Base-by-base conservation (phyloP, 2,888 invertebrate species). In the Rhagonycha fulva region DNA sequence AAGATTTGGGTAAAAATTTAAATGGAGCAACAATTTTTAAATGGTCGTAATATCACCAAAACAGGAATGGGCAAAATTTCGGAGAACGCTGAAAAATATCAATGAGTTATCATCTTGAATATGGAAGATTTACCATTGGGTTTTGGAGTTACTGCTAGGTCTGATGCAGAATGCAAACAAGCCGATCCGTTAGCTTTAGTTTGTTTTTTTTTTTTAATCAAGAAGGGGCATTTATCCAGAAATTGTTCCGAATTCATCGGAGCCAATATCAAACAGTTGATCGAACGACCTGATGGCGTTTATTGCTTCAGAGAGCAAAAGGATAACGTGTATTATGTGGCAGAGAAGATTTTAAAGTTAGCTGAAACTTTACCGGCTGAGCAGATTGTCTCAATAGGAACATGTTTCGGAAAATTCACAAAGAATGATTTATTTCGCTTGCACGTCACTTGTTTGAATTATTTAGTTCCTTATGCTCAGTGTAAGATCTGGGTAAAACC, bases 331-430 rank as follows among this genome's bases (percentile, higher is more conserved):
- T n/a, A n/a, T n/a, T n/a, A n/a, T n/a, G n/a, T n/a, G n/a, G n/a
- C n/a, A n/a, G n/a, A n/a, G n/a, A n/a, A n/a, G n/a, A n/a, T n/a
- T n/a, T n/a, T n/a, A n/a, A n/a, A n/a, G n/a, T n/a, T n/a, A n/a
- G n/a, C n/a, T n/a, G n/a, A n/a, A n/a, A n/a, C n/a, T n/a, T n/a
- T n/a, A n/a, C n/a, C n/a, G n/a, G n/a, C n/a, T n/a, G n/a, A n/a
- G n/a, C n/a, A n/a, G n/a, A n/a, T n/a, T n/a, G n/a, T n/a, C n/a
- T n/a, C n/a, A n/a, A n/a, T n/a, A n/a, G n/a, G n/a, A n/a, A n/a
- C n/a, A n/a, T n/a, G n/a, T n/a, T n/a, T n/a, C 85, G 99, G 99
- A 60, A 99, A 99, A 89, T 99, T 99, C 87, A 98, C 99, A 11
- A 98, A 98, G 87, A 92, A 95, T 0, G 94, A 95, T 82, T 96